Evolutionary conservation across 2,113 vertebrate genomes (phyloP).

Genomic region (Otis tarda): DNA sequence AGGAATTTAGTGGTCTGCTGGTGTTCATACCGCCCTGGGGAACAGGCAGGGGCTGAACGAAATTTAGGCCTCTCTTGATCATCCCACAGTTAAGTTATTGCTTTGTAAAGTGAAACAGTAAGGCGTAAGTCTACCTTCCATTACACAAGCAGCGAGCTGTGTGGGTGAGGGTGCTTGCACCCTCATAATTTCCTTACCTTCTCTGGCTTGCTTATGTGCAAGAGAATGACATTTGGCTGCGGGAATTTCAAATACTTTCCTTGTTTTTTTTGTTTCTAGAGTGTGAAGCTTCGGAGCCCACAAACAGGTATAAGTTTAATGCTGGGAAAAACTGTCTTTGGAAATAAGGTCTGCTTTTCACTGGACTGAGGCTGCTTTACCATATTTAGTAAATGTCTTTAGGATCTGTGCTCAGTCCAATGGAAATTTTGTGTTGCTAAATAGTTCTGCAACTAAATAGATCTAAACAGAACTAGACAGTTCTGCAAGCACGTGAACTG

Average conservation of each 20-base stretch:
- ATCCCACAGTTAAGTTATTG: background rate
- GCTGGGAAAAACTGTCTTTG: background rate
- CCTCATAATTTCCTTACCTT: background rate
- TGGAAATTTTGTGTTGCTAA: background rate
- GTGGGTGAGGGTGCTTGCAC: background rate
- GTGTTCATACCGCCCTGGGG: background rate
- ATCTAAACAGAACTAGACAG: background rate
- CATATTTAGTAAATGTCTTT: background rate
- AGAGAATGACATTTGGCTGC: background rate
- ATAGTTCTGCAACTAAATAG: background rate
- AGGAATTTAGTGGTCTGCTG: background rate
- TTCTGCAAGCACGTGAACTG: background rate
- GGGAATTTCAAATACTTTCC: constrained; percentile 29
- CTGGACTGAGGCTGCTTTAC: background rate
- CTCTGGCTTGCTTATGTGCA: background rate
- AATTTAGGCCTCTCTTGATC: background rate
- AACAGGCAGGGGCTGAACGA: background rate
- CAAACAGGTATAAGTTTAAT: constrained; percentile 66
- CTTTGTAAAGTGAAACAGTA: background rate
- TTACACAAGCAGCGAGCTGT: background rate
- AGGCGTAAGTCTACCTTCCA: background rate
- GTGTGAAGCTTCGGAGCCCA: constrained; percentile 64
- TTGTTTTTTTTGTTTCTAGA: constrained; percentile 68
- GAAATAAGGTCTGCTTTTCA: background rate
- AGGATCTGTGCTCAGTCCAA: background rate